These are phyloP conservation scores for Chelidonichthys spinosus DNA, from an alignment of 2,797 vertebrate species.

Conservation along the genomic window DNA sequence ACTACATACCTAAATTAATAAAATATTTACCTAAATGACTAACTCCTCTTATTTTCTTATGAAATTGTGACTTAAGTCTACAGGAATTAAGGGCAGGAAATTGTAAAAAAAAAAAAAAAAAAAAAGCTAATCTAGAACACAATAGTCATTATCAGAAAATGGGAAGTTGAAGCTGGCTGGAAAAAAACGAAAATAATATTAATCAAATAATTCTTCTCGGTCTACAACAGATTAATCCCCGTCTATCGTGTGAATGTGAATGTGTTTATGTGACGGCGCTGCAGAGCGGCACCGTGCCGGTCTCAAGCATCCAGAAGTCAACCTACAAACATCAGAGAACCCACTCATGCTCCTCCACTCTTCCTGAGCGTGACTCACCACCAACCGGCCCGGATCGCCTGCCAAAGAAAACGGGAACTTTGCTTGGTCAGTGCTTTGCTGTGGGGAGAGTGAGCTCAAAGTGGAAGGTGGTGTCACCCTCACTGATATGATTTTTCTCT, in stretches of 20 bases:
- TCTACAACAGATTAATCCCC: slow-evolving; percentile 2
- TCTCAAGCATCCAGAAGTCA: slow-evolving; percentile 53
- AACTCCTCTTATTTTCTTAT: no score
- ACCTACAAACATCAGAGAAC: slow-evolving; percentile 59
- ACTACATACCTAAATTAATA: background rate
- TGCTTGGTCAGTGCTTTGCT: slow-evolving; percentile 23
- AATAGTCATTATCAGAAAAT: background rate
- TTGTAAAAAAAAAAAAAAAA: background rate
- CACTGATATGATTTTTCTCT: background rate
- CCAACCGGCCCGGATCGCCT: slow-evolving; percentile 42
- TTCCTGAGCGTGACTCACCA: slow-evolving; percentile 68
- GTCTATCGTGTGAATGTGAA: background rate
- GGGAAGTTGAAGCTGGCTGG: background rate
- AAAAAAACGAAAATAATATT: background rate
- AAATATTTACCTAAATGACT: no score
- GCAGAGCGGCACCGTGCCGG: slow-evolving; percentile 30
- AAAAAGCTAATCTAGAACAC: background rate
- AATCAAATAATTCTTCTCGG: background rate
- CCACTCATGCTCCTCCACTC: slow-evolving; percentile 62
- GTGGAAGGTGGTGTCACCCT: background rate
- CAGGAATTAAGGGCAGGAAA: background rate
- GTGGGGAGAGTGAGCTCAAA: background rate
- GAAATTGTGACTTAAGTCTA: background rate
- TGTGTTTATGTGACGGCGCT: background rate
- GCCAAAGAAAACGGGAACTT: slow-evolving; percentile 40